Evolutionary conservation across 1,140 invertebrate genomes (phyloP), one percentile per base, ranked within the genome.

Genomic region (Drosophila funebris): DNA sequence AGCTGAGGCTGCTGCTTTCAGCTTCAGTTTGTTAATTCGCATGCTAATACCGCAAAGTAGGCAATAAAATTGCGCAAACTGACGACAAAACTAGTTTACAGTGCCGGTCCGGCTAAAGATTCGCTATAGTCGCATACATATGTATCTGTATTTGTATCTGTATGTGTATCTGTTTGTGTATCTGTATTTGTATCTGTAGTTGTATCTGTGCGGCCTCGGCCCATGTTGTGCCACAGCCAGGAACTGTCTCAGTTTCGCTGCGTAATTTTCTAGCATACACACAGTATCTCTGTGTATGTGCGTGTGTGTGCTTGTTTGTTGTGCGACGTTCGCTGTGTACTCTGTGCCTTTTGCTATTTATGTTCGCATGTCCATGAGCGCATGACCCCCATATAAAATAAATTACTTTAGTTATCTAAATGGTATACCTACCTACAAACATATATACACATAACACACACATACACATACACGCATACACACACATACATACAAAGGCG

Each of bases 371-470:
- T 87, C 75, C 83, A 77, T 88, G 75, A 76, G 83, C 78, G 76
- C 78, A 88, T 87, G 83, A 87, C 82, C 82, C 74, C 83, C 83
- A 87, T 87, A 87, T 87, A 87, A 87, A 87, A 87, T 87, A 87
- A 87, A 87, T 87, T 87, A 87, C 82, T 87, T 87, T 87, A 87
- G 83, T 87, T 87, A 87, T 87, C 82, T 87, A 82, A 87, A 87
- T 88, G 72, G 71, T 33, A 31, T 66, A 62, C 36, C 8, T 53
- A 52, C 57, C 50, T 20, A 54, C 31, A 61, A 4, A 62, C 31
- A 39, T 27, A 53, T 27, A 63, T 22, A 37, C 29, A 43, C 18
- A n/a, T 24, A 20, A 14, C 7, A 57, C 1, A 46, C 20, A 46
- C 18, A 44, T 9, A 33, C 60, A 78, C 57, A 37, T 62, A 46